phyloP scores from a whole-genome alignment of 2,888 invertebrate genomes.

The Boloria euphrosyne region DNA sequence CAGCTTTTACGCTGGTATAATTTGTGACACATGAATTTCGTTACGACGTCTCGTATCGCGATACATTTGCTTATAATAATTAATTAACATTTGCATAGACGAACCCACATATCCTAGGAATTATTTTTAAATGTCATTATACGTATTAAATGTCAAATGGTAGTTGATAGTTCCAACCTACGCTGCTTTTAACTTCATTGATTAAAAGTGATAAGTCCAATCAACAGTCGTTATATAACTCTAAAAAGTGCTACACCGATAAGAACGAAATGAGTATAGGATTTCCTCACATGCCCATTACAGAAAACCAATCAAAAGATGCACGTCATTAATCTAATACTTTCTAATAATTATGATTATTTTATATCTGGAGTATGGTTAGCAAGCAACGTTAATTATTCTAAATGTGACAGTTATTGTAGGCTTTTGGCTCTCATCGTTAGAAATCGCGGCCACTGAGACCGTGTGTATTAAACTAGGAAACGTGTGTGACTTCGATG shows the following conservation, averaged over 20 bases:
- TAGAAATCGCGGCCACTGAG: constrained; percentile 59
- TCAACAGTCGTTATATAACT: constrained; percentile 1
- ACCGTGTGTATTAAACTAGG: constrained; percentile 40
- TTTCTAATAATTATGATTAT: constrained; percentile 7
- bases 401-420: constrained; percentile 45
- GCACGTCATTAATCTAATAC: neutral
- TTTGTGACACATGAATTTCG: constrained; percentile 42
- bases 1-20: constrained; percentile 38
- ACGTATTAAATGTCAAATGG: constrained; percentile 8
- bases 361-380: neutral
- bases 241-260: neutral
- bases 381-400: constrained; percentile 16
- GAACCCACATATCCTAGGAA: constrained; percentile 35
- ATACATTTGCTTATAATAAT: constrained; percentile 51
- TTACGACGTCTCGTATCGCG: constrained; percentile 33
- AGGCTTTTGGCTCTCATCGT: constrained; percentile 58
- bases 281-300: neutral
- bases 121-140: constrained; percentile 22
- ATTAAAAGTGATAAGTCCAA: constrained; percentile 5
- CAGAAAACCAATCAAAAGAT: neutral
- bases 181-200: neutral
- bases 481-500: constrained; percentile 28
- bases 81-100: constrained; percentile 46
- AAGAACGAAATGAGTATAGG: neutral
- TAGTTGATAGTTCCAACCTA: constrained; percentile 15